Conservation (phyloP, 2,888 invertebrate genomes). For the Chironomus riparius region DNA sequence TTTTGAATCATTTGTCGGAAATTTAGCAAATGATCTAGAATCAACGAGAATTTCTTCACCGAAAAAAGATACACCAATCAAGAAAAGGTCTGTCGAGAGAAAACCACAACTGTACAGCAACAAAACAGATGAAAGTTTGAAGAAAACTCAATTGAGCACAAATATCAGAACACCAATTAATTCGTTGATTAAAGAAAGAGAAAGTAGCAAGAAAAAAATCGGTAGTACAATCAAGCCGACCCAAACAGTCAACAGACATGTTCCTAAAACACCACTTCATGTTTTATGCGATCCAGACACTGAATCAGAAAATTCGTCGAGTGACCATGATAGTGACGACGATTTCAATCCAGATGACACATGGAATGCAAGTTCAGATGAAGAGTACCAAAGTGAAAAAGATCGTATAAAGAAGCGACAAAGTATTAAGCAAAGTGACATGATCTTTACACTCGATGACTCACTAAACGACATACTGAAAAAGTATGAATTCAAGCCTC, state of each 20-base stretch:
- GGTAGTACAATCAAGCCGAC: no score
- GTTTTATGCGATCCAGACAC: conserved; percentile 21
- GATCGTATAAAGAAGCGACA: background rate
- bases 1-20: conserved; percentile 34
- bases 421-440: background rate
- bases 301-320: background rate
- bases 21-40: conserved; percentile 35
- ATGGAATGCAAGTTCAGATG: conserved; percentile 23
- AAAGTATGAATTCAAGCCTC: conserved; percentile 6
- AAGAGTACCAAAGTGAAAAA: conserved; percentile 3
- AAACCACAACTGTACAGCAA: background rate
- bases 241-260: background rate
- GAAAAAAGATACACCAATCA: background rate
- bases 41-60: conserved; percentile 33
- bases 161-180: background rate
- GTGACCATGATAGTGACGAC: background rate
- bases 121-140: background rate
- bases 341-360: conserved; percentile 18
- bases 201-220: background rate
- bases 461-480: background rate
- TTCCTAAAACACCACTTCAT: conserved; percentile 11
- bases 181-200: background rate
- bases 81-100: no score
- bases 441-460: background rate
- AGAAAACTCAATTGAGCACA: background rate